Evolutionary conservation across 2,797 vertebrate species (phyloP).

Genomic region (Luscinia luscinia): DNA sequence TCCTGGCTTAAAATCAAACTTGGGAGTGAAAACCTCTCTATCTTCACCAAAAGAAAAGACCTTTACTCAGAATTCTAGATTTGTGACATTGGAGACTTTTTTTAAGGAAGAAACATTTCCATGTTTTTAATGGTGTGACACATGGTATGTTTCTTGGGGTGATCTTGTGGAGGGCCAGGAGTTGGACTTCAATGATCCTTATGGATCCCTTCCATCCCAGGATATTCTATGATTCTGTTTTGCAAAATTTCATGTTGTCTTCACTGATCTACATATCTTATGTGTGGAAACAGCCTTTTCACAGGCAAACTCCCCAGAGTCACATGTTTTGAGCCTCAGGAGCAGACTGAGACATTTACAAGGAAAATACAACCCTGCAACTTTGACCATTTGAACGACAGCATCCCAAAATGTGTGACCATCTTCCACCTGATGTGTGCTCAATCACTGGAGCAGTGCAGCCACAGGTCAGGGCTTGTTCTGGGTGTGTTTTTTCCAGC

Average conservation of each 20-base stretch:
- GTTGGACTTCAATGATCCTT: not conserved
- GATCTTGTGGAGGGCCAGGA: not conserved
- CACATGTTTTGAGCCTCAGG: not conserved
- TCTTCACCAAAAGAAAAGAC: constrained; percentile 15
- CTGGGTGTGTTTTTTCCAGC: not conserved
- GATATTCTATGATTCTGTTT: not conserved
- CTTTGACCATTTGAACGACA: not conserved
- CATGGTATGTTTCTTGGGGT: not conserved
- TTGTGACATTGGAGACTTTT: not conserved
- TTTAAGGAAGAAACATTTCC: not conserved
- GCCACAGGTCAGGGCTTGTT: not conserved
- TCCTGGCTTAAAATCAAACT: constrained; percentile 16
- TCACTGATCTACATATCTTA: not conserved
- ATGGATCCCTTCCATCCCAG: not conserved
- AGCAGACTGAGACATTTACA: not conserved
- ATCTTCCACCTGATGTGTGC: not conserved
- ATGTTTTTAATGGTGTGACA: not conserved
- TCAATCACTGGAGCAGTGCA: not conserved
- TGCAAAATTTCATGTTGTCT: not conserved
- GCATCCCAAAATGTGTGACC: not conserved
- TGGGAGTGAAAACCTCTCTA: constrained; percentile 1
- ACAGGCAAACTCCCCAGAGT: not conserved
- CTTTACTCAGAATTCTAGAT: not conserved
- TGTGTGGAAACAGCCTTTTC: not conserved
- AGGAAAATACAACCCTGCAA: not conserved